These are phyloP conservation scores for Lucilia sericata DNA, from an alignment of 1,140 invertebrate species.

Conservation along the genomic window DNA sequence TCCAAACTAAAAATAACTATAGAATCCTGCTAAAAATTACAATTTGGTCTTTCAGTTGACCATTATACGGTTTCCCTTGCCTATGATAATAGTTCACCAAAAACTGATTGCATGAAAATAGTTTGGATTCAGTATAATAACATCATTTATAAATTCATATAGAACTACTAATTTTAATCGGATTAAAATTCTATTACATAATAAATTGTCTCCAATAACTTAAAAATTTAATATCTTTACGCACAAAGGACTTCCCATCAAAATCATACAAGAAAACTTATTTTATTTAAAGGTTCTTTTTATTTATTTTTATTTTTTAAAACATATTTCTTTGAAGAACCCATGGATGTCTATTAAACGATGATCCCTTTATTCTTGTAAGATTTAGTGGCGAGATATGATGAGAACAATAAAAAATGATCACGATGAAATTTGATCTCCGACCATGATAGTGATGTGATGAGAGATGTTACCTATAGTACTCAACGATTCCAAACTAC, in stretches of 20 bases:
- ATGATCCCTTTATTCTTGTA: background rate
- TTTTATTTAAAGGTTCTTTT: background rate
- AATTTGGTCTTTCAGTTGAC: no score
- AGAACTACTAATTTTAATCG: no score
- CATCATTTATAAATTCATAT: no score
- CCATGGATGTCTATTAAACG: background rate
- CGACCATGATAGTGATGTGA: conserved; percentile 33
- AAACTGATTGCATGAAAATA: background rate
- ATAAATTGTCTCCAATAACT: background rate
- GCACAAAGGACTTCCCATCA: background rate
- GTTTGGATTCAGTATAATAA: background rate
- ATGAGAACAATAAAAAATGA: conserved; percentile 32
- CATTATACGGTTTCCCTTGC: no score
- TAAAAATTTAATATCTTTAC: background rate
- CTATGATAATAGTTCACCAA: no score
- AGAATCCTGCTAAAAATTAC: no score
- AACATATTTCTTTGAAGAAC: conserved; percentile 22
- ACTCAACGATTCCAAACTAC: background rate
- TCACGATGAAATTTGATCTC: conserved; percentile 37
- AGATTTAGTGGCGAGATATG: conserved; percentile 21
- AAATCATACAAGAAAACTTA: background rate
- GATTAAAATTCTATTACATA: background rate
- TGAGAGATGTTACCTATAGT: background rate
- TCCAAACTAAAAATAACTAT: no score
- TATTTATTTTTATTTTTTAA: background rate